These are phyloP conservation scores for Cinara cedri DNA, from an alignment of 2,888 invertebrate species.

Conservation along the genomic window DNA sequence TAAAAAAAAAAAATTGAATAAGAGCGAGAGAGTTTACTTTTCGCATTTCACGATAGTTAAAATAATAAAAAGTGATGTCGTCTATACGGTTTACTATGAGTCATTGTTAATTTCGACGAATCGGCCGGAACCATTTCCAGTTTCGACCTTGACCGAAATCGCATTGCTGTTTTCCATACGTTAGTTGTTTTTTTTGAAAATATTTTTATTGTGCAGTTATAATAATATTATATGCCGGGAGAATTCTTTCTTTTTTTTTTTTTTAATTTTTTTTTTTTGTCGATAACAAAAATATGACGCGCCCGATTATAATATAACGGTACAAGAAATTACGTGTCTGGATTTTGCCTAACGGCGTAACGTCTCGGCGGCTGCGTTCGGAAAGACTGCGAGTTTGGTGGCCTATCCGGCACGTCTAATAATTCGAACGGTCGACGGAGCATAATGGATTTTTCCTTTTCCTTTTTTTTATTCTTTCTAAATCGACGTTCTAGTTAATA, in stretches of 20 bases:
- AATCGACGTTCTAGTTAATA: too few relatives aligned
- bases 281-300: too few relatives aligned
- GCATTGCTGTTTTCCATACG: background rate
- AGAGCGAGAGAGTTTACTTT: background rate
- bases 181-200: too few relatives aligned
- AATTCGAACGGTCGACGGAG: too few relatives aligned
- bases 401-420: slow-evolving; percentile 10
- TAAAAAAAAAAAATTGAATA: background rate
- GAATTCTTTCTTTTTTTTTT: too few relatives aligned
- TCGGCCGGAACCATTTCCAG: slow-evolving; percentile 37
- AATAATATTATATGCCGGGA: too few relatives aligned
- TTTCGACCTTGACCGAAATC: slow-evolving; percentile 41
- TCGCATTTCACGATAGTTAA: background rate
- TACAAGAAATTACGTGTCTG: background rate
- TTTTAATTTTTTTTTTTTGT: too few relatives aligned
- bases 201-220: too few relatives aligned
- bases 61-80: background rate
- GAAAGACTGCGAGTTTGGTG: slow-evolving; percentile 25
- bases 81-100: background rate
- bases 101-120: slow-evolving; percentile 43
- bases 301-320: too few relatives aligned
- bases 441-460: too few relatives aligned
- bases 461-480: too few relatives aligned
- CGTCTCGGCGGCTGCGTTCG: background rate
- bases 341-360: background rate